A percentile compares a stretch with the other conserved stretches of the same genome.
These are phyloP conservation scores for Euzophera pinguis DNA, from an alignment of 2,888 invertebrate genomes.

Conservation along the genomic window DNA sequence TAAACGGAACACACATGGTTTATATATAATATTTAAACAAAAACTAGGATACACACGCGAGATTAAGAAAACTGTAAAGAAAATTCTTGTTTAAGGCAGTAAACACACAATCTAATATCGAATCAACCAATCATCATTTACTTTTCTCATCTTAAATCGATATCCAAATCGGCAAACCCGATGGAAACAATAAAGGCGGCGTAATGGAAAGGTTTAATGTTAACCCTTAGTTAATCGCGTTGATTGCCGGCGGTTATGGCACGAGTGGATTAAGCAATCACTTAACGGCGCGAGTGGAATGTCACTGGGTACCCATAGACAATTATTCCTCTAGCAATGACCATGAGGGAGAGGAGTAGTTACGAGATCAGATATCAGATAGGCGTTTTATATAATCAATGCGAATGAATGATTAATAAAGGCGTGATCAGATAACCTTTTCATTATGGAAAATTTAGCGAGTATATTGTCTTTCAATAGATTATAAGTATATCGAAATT, in stretches of 20 bases:
- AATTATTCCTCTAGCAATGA: conserved; percentile 15
- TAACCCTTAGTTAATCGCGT: conserved; percentile 67
- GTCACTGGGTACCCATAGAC: conserved; percentile 21
- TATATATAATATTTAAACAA: too few relatives aligned
- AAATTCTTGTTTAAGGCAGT: too few relatives aligned
- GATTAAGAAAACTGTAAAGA: too few relatives aligned
- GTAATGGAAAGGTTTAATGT: conserved; percentile 51
- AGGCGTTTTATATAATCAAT: conserved; percentile 7
- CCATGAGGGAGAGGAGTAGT: conserved; percentile 9
- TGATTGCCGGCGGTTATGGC: conserved; percentile 56
- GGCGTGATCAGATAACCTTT: conserved; percentile 16
- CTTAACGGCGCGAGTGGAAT: conserved; percentile 46
- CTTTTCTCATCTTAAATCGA: neutral
- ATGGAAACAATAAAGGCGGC: conserved; percentile 31
- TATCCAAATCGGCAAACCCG: conserved; percentile 17
- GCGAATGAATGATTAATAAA: conserved; percentile 13
- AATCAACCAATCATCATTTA: neutral
- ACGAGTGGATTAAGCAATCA: conserved; percentile 64
- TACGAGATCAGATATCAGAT: conserved; percentile 6
- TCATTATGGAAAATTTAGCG: conserved; percentile 8
- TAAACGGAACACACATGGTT: too few relatives aligned
- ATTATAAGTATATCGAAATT: too few relatives aligned
- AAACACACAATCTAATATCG: neutral
- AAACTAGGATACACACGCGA: too few relatives aligned
- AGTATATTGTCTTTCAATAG: too few relatives aligned